Base-by-base conservation (phyloP, 2,888 invertebrate species). In the Fragum whitleyi region DNA sequence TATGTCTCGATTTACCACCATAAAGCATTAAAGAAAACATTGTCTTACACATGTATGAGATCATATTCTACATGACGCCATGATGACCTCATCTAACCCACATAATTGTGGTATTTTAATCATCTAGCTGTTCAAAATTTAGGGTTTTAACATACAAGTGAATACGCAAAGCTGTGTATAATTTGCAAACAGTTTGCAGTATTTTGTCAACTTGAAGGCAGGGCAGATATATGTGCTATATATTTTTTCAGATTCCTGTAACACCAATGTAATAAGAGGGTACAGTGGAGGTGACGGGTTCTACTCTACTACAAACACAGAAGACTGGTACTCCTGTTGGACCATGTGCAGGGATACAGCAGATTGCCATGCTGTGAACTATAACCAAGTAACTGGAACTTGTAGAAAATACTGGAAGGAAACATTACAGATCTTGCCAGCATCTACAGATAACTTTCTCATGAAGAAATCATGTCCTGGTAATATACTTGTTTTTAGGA, bases 371-470 rank as follows among this genome's bases (percentile, higher is more conserved):
- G 57, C 59, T 42, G 72, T 39, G 0, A 39, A 21, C 6, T 72
- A 26, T 28, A 42, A 42, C 26, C 2, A 14, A 21, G 42, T 21
- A 0, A 36, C 57, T 16, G 7, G n/a, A 29, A 61, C 57, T 39
- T 72, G 72, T 39, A 59, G 57, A 26, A 59, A 36, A 5, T 72
- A 72, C 42, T 36, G 61, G 19, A 59, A 19, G 39, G 72, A 72
- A 28, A 57, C 57, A 9, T 9, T 72, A 42, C 28, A 26, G 21
- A 28, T 72, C 19, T 16, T 26, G 26, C 11, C 42, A 19, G 59
- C 21, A 7, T 21, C 39, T 9, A 39, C 21, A 26, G 36, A 39
- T 21, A 59, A 57, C 23, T 42, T 42, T 42, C 23, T 72, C 21
- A 47, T 72, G 39, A 32, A 57, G 16, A 59, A 36, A 28, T 26